These are phyloP conservation scores for Coccyzus lansbergi DNA, from an alignment of 2,797 vertebrate species.

Conservation along the genomic window DNA sequence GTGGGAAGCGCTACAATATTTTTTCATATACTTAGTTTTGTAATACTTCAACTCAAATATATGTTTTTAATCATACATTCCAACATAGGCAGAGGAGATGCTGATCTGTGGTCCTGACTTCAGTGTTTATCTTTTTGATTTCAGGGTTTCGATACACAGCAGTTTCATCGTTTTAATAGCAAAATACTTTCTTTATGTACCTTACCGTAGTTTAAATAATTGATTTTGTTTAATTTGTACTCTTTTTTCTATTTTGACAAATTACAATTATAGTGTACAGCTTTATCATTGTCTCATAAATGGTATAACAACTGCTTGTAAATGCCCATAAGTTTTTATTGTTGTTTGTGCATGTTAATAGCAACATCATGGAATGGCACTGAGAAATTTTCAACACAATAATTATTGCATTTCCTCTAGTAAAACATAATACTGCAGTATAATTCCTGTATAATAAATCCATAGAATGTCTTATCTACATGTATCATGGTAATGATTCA, in stretches of 20 bases:
- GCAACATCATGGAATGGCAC: not conserved
- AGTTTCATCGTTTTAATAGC: not conserved
- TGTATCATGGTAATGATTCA: not conserved
- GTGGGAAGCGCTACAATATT: not conserved
- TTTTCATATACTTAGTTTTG: not conserved
- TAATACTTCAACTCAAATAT: not conserved
- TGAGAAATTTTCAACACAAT: not conserved
- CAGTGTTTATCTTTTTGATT: not conserved
- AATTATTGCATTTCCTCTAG: not conserved
- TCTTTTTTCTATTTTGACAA: slow-evolving; percentile 14
- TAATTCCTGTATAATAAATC: not conserved
- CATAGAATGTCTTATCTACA: not conserved
- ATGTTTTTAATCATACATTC: not conserved
- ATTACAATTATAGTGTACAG: slow-evolving; percentile 2
- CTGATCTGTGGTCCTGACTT: not conserved
- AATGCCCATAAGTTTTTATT: slow-evolving; percentile 56
- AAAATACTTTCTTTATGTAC: not conserved
- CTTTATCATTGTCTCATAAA: slow-evolving; percentile 55
- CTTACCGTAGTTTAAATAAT: not conserved
- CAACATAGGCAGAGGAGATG: not conserved
- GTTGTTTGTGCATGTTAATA: slow-evolving; percentile 36
- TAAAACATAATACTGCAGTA: not conserved
- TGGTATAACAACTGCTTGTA: slow-evolving; percentile 35
- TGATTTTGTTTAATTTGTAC: slow-evolving; percentile 11
- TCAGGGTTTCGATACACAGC: not conserved